Base-by-base conservation (phyloP, 2,888 invertebrate species). In the Steromphala cineraria region DNA sequence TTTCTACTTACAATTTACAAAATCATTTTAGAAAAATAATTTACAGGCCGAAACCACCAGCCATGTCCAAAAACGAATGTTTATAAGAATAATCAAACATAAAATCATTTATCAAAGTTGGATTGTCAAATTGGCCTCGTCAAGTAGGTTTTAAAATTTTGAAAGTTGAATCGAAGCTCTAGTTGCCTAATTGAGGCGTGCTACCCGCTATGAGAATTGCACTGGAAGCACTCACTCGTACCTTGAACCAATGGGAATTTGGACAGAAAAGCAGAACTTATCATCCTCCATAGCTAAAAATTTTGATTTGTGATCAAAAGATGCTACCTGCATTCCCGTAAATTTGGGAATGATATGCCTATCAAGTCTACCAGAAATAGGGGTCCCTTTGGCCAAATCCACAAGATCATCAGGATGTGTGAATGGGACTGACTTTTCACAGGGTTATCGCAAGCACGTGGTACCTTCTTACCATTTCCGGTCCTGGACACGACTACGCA, bases 331-430 rank as follows among this genome's bases (percentile, higher is more conserved):
- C 71, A 71, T 71, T 71, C 71, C 71, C 40, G 13, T 10, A 40
- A 71, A 71, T 71, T 71, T 28, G 71, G 62, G 71, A 71, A 71
- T 40, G 71, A 31, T 36, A 0, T 36, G 40, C 71, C 71, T 71
- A 71, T 5, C 15, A 28, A 28, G 17, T 55, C 36, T 53, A 76
- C 28, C 53, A 53, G 31, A 76, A 76, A 36, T 24, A 53, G n/a
- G 74, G 19, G 76, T 55, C 76, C 28, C 76, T 76, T 76, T 28
- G 53, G 55, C 76, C 76, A 76, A 53, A 55, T 76, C 76, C 76
- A 76, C 55, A 36, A 52, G 55, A 76, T 55, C 53, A 13, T 76
- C 55, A 53, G 53, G 76, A 55, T 53, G 53, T 53, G 53, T 53
- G 76, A 36, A 24, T 28, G 17, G 71, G 13, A 36, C 31, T 40